phyloP scores from a whole-genome alignment of 1,140 invertebrate genomes.

The Eupristina koningsbergeri region DNA sequence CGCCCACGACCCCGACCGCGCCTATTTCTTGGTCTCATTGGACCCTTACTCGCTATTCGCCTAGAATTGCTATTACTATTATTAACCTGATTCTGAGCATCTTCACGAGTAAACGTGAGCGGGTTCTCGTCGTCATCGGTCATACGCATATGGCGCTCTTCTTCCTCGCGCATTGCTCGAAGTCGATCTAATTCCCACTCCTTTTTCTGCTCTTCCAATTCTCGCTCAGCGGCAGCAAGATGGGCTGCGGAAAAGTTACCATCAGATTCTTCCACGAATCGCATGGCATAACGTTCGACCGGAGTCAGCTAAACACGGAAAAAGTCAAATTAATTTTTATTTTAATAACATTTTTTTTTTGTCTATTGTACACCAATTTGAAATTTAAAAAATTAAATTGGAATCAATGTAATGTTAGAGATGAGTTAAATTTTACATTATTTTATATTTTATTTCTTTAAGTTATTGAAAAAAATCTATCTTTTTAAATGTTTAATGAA shows the following conservation, averaged over 20 bases:
- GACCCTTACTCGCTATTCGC: conserved; percentile 62
- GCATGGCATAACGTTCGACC: conserved; percentile 94
- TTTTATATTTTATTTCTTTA: too few relatives aligned
- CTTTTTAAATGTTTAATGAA: too few relatives aligned
- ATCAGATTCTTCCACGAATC: conserved; percentile 90
- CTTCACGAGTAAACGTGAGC: conserved; percentile 82
- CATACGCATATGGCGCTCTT: conserved; percentile 77
- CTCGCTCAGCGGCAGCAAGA: conserved; percentile 88
- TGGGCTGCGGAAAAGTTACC: conserved; percentile 89
- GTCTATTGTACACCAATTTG: too few relatives aligned
- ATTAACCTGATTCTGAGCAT: conserved; percentile 87
- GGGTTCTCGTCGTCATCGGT: conserved; percentile 78
- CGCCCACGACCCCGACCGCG: conserved; percentile 36
- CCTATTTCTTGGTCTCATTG: conserved; percentile 51
- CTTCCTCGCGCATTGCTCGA: conserved; percentile 82
- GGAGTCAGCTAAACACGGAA: conserved; percentile 83
- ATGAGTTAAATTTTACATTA: too few relatives aligned
- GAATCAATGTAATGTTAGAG: too few relatives aligned
- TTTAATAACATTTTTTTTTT: too few relatives aligned
- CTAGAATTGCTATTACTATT: conserved; percentile 67
- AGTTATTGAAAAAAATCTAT: too few relatives aligned
- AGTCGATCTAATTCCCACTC: conserved; percentile 94
- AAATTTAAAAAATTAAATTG: too few relatives aligned
- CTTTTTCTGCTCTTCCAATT: conserved; percentile 91
- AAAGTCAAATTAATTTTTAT: neutral